phyloP scores from a whole-genome alignment of 2,888 invertebrate genomes.

The Altica lythri region DNA sequence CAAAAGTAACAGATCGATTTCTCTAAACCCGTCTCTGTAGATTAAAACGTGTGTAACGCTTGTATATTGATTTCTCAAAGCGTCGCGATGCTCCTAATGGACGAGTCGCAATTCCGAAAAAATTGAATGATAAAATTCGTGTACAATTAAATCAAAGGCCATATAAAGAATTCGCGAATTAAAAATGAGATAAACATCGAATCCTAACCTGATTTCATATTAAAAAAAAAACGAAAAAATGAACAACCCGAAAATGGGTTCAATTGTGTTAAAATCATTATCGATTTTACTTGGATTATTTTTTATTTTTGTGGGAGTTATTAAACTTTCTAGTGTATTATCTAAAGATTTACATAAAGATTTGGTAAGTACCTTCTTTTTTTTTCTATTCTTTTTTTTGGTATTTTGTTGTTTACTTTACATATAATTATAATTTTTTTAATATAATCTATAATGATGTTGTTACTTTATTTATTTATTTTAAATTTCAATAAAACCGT shows the following conservation, averaged over 20 bases:
- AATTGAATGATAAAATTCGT: conserved; percentile 15
- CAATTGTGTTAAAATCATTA: conserved; percentile 87
- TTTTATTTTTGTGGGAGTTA: conserved; percentile 92
- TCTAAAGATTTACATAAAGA: conserved; percentile 96
- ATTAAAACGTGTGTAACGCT: conserved; percentile 31
- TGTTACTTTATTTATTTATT: no score
- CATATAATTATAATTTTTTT: no score
- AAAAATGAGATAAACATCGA: conserved; percentile 30
- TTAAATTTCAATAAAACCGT: no score
- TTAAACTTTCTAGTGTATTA: conserved; percentile 88
- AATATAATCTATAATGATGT: no score
- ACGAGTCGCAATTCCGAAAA: conserved; percentile 39
- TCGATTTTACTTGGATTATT: conserved; percentile 91
- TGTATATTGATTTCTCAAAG: conserved; percentile 49
- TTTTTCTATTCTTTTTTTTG: no score
- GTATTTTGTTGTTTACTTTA: no score
- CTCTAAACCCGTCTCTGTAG: conserved; percentile 8
- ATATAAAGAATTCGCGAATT: background rate
- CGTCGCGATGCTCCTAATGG: conserved; percentile 47
- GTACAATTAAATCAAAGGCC: conserved; percentile 6
- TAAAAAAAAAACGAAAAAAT: conserved; percentile 11
- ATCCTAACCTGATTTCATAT: conserved; percentile 17
- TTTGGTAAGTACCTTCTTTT: conserved; percentile 87
- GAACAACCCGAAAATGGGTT: conserved; percentile 58
- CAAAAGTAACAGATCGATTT: no score